Base-by-base conservation (phyloP, 1,140 invertebrate genomes). In the Ips nitidus region DNA sequence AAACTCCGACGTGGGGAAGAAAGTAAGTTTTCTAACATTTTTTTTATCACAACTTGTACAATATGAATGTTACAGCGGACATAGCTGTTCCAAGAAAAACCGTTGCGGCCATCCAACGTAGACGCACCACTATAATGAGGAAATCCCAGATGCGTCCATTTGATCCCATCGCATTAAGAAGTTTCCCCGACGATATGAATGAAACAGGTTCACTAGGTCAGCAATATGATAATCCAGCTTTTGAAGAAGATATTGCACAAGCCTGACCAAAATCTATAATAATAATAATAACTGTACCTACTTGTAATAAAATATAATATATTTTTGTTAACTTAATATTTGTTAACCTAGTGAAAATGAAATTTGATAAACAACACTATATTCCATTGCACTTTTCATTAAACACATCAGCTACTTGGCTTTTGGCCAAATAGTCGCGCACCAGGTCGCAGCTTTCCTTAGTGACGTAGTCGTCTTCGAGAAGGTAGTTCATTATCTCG, bases 401-500 rank as follows among this genome's bases (percentile, higher is more conserved):
- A 8, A 50, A 50, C 1, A 8, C 45, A 3, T 50, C 45, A 50
- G 53, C 7, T 39, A 79, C 82, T 74, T 84, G 80, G 58, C 79
- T 83, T 55, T 74, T 81, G 75, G 82, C 82, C 57, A 92, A 83
- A 79, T 93, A 93, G 61, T 86, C 79, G 40, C 82, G 77, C 1
- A 94, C 89, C 73, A 85, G 82, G 4, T 85, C 76, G 8, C 87
- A 84, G 5, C 81, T 85, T 53, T 83, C 76, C 4, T 84, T 73
- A 52, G 84, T 83, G 52, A 94, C 84, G 77, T 87, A 89, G 1
- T 83, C 84, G 52, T 85, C 84, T 71, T 88, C 84, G 8, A 84
- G 75, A 3, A 95, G 82, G 61, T 90, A 88, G 40, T 84, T 78
- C 75, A 94, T 82, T 1, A 94, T 80, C 75, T 88, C 79, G 1